Percentiles rank a stretch among this genome's conserved stretches.
These are phyloP conservation scores for Drosophila meridionalis DNA, from an alignment of 2,888 invertebrate genomes.

Conservation along the genomic window DNA sequence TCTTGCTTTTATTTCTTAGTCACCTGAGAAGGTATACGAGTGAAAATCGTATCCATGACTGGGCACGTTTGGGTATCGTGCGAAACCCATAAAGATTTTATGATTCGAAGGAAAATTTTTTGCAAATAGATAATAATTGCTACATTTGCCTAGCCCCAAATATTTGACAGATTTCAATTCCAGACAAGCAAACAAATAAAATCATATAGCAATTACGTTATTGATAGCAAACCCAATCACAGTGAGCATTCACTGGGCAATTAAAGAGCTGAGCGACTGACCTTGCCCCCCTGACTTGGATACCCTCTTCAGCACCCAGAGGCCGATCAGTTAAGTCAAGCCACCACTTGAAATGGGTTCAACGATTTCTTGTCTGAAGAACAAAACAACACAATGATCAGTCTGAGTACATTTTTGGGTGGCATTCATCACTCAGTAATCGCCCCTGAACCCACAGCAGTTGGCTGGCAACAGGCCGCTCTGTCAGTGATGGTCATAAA, in stretches of 20 bases:
- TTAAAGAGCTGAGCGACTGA: background rate
- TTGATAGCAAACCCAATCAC: slow-evolving; percentile 40
- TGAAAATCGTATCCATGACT: slow-evolving; percentile 19
- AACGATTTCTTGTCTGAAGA: slow-evolving; percentile 52
- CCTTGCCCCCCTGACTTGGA: slow-evolving; percentile 48
- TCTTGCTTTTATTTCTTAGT: slow-evolving; percentile 1
- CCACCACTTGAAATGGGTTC: slow-evolving; percentile 42
- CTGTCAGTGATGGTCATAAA: slow-evolving; percentile 7
- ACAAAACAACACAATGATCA: slow-evolving; percentile 23
- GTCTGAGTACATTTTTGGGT: slow-evolving; percentile 14
- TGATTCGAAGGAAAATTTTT: slow-evolving; percentile 63
- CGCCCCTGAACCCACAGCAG: slow-evolving; percentile 55
- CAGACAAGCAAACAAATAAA: slow-evolving; percentile 67
- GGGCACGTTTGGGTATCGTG: slow-evolving; percentile 41
- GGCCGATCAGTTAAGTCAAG: background rate
- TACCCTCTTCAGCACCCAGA: slow-evolving; percentile 8
- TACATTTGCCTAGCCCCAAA: slow-evolving; percentile 44
- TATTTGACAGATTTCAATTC: slow-evolving; percentile 30
- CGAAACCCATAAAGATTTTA: slow-evolving; percentile 55
- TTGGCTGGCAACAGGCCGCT: slow-evolving; percentile 13
- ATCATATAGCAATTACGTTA: slow-evolving; percentile 29
- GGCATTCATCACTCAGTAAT: slow-evolving; percentile 40
- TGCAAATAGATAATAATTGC: slow-evolving; percentile 53
- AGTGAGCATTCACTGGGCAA: slow-evolving; percentile 12
- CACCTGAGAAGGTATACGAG: slow-evolving; percentile 4